These are phyloP conservation scores for Euplexia lucipara DNA, from an alignment of 2,888 invertebrate genomes.

Conservation along the genomic window DNA sequence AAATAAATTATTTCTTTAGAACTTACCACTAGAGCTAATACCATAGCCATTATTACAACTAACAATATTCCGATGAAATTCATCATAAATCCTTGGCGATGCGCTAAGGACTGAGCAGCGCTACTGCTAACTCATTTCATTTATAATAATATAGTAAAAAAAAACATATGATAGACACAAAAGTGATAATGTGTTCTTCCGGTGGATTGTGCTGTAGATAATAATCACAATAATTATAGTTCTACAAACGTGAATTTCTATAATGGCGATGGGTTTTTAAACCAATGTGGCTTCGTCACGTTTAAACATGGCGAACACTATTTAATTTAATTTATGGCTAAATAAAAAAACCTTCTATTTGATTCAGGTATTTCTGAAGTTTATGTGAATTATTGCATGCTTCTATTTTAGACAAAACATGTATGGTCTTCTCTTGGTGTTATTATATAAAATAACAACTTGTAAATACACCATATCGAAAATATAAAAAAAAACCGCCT, in stretches of 20 bases:
- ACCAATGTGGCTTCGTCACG: not conserved
- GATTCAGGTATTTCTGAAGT: no score
- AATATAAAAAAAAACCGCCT: no score
- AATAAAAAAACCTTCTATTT: no score
- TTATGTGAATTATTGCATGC: no score
- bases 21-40: conserved; percentile 39
- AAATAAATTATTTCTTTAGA: not conserved
- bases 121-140: conserved; percentile 20
- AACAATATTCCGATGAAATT: conserved; percentile 41
- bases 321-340: no score
- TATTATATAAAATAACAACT: no score
- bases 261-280: conserved; percentile 27
- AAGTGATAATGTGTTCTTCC: conserved; percentile 41
- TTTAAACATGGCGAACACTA: conserved; percentile 29
- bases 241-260: conserved; percentile 6
- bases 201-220: conserved; percentile 18
- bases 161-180: not conserved
- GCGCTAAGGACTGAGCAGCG: conserved; percentile 5
- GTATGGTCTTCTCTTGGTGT: no score
- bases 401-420: no score
- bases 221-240: not conserved
- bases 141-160: conserved; percentile 3
- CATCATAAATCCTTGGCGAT: conserved; percentile 32
- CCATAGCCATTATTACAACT: conserved; percentile 27
- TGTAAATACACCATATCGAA: no score